Evolutionary conservation across 2,888 invertebrate genomes (phyloP), one percentile per base, ranked within the genome.

Genomic region (Hypomecis atomaria): DNA sequence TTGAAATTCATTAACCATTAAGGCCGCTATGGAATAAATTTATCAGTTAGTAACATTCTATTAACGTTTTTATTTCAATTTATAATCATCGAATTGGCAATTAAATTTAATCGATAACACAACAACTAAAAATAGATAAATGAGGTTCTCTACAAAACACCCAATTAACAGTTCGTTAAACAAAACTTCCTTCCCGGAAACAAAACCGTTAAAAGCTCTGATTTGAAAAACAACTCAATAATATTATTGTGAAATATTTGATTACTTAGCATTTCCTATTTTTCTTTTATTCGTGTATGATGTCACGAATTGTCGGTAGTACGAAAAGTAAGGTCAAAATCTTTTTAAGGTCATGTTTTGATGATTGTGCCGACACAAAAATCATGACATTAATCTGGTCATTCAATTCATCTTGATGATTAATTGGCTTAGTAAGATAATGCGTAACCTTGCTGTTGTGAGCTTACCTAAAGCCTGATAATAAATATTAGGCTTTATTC

Each of bases 161-260:
- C 43, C 43, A 44, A 59, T 43, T 40, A 48, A 42, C n/a, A 1
- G 33, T 33, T 58, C 6, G 11, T 13, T 34, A 37, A 36, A 49
- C n/a, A n/a, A n/a, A n/a, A n/a, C n/a, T n/a, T 6, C 9, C 42
- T 7, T 44, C 59, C 59, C 50, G 59, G 59, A 59, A 50, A 42
- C 49, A 33, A 43, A 48, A 50, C 50, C 50, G 43, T 59, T 50
- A 59, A 13, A 7, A 40, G 33, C 6, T 49, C 50, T 40, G 40
- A 49, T 42, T 40, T 43, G 4, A 36, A 43, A 55, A 59, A 59
- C 50, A 59, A 44, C n/a, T 36, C 49, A 59, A 59, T 50, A 42
- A 58, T 23, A 47, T n/a, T 36, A 9, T 49, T 50, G n/a, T 36
- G 4, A 13, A 6, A 38, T 33, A n/a, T 37, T 43, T n/a, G 43